A percentile compares a stretch with the other conserved stretches of the same genome.
These are phyloP conservation scores for Mastomys natalensis DNA, from an alignment of 2,113 vertebrate genomes.

Conservation along the genomic window DNA sequence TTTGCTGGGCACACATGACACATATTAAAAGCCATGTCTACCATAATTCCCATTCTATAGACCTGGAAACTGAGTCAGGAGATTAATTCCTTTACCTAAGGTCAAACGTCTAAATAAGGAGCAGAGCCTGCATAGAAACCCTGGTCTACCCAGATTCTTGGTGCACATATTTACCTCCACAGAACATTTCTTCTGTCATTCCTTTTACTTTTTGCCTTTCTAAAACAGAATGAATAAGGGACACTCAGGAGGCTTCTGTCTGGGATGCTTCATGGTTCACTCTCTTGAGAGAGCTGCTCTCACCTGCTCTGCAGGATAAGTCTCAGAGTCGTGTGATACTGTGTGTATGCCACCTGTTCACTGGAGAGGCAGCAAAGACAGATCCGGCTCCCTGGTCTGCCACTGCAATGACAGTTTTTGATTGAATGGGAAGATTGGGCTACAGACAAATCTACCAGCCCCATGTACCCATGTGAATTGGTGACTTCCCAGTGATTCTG, in stretches of 20 bases:
- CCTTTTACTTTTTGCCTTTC: not conserved
- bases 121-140: not conserved
- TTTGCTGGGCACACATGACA: not conserved
- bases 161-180: not conserved
- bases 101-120: not conserved
- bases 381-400: slow-evolving; percentile 48
- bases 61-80: slow-evolving; percentile 42
- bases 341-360: not conserved
- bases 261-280: slow-evolving; percentile 12
- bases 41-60: not conserved
- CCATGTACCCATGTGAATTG: not conserved
- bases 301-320: slow-evolving; percentile 32
- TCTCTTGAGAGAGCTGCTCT: slow-evolving; percentile 35
- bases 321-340: slow-evolving; percentile 47
- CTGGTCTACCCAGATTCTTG: not conserved
- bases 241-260: slow-evolving; percentile 48
- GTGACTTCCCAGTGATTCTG: slow-evolving; percentile 32
- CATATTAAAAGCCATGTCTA: not conserved
- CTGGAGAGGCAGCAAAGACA: slow-evolving; percentile 69
- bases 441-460: not conserved
- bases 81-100: not conserved
- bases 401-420: not conserved
- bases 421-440: rapidly evolving
- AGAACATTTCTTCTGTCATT: not conserved
- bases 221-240: not conserved